A percentile compares a stretch with the other conserved stretches of the same genome.
phyloP scores from a whole-genome alignment of 2,113 vertebrate genomes.

The Paratilapia polleni region DNA sequence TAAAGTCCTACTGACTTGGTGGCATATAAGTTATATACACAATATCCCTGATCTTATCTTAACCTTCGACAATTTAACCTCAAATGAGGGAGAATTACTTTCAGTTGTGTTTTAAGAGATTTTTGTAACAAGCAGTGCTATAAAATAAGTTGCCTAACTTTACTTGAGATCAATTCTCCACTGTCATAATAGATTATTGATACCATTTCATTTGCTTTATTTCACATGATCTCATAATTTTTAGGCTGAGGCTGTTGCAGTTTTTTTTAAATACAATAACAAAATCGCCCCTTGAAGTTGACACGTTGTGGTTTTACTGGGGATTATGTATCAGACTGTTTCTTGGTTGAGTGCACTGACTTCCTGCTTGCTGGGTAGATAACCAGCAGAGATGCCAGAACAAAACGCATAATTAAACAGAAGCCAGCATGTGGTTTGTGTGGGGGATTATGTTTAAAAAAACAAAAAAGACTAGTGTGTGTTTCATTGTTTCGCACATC shows the following conservation, averaged over 20 bases:
- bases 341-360: neutral
- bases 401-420: neutral
- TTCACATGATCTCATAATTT: neutral
- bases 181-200: neutral
- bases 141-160: too few species aligned
- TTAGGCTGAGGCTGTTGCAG: neutral
- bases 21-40: neutral
- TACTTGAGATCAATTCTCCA: neutral
- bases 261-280: too few species aligned
- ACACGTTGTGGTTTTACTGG: conserved; percentile 3
- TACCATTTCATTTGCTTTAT: neutral
- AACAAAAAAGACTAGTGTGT: neutral
- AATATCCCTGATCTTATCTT: neutral
- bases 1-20: neutral
- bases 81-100: neutral
- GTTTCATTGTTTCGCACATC: neutral
- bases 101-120: neutral
- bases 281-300: neutral
- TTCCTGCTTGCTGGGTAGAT: conserved; percentile 7
- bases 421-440: neutral
- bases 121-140: neutral
- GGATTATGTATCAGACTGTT: conserved; percentile 7
- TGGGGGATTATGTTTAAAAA: neutral
- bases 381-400: neutral
- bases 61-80: neutral